These are phyloP conservation scores for Saccopteryx bilineata DNA, from an alignment of 2,113 vertebrate genomes.

Conservation along the genomic window DNA sequence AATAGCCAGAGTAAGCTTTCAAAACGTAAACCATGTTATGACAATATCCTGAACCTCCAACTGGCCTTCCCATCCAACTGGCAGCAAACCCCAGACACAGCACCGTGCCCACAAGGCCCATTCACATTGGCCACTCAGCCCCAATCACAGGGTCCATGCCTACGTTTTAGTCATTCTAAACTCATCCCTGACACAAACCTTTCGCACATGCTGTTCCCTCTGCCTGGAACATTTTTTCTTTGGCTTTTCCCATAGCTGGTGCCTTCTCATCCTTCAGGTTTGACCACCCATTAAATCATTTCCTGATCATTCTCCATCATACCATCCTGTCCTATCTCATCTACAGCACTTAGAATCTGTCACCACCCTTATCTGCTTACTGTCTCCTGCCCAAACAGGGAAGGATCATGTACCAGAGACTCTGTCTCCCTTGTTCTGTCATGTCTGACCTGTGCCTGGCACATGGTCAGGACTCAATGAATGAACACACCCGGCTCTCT, in stretches of 20 bases:
- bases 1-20: background rate
- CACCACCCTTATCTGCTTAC: background rate
- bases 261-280: background rate
- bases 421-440: background rate
- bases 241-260: background rate
- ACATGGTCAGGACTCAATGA: background rate
- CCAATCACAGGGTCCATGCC: fast-evolving
- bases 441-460: background rate
- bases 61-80: background rate
- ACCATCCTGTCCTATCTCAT: background rate
- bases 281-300: background rate
- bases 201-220: background rate
- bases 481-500: background rate
- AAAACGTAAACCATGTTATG: background rate
- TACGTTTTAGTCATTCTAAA: background rate
- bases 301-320: background rate
- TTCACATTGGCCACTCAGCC: background rate
- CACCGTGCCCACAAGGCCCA: background rate
- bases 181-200: background rate
- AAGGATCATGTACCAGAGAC: background rate
- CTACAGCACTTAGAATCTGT: background rate
- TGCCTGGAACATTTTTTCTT: background rate
- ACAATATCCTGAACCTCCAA: background rate
- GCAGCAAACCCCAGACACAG: background rate
- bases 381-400: background rate